phyloP scores from a whole-genome alignment of 2,797 vertebrate species.

The Falco berigora region DNA sequence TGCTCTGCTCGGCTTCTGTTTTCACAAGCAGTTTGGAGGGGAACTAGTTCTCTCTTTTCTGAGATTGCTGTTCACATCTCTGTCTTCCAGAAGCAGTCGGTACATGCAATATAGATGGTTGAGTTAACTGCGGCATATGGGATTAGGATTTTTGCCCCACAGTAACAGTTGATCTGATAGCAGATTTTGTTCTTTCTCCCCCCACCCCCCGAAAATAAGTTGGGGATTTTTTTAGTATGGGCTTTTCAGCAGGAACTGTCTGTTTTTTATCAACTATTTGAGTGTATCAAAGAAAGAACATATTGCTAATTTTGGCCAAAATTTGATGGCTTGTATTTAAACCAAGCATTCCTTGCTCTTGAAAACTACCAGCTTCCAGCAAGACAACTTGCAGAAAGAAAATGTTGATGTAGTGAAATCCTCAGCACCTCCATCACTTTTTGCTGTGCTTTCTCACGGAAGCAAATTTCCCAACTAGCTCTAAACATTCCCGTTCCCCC shows the following conservation, averaged over 20 bases:
- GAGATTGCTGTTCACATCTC: background rate
- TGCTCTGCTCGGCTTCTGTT: background rate
- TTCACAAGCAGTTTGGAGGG: background rate
- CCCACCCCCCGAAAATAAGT: background rate
- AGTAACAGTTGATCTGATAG: background rate
- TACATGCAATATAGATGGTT: background rate
- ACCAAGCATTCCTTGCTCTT: background rate
- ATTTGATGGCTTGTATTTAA: background rate
- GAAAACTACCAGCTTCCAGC: background rate
- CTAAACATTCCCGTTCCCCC: background rate
- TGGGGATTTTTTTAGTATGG: background rate
- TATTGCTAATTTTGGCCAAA: slow-evolving; percentile 2
- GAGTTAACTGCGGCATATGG: background rate
- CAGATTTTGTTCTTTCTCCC: background rate
- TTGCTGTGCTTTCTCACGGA: background rate
- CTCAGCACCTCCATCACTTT: background rate
- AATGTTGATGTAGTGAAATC: background rate
- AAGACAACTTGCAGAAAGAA: background rate
- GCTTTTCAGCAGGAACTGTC: background rate
- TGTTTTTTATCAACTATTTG: background rate
- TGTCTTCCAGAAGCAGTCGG: background rate
- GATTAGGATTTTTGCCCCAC: background rate
- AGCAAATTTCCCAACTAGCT: background rate
- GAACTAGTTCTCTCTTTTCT: background rate
- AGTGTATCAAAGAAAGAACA: background rate